Evolutionary conservation across 2,113 vertebrate genomes (phyloP).

Genomic region (Actinemys pallida): DNA sequence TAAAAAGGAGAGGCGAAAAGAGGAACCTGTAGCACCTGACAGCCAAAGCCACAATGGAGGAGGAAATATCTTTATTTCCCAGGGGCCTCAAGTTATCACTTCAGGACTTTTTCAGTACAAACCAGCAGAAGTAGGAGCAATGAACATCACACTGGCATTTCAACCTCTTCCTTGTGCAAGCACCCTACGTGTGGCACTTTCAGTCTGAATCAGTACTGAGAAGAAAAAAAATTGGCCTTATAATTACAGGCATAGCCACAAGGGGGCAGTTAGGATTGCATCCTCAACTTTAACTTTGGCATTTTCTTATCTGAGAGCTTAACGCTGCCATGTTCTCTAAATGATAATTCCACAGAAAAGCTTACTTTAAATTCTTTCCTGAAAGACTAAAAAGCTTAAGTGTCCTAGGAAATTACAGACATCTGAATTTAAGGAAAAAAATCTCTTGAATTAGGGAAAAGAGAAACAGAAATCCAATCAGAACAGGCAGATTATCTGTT

Average conservation of each 20-base stretch:
- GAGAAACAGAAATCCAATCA: background rate
- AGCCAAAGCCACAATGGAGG: background rate
- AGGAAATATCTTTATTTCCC: background rate
- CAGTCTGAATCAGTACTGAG: rapidly evolving
- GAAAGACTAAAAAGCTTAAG: background rate
- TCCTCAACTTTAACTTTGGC: background rate
- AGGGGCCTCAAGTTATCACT: background rate
- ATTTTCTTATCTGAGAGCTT: background rate
- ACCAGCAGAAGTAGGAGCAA: background rate
- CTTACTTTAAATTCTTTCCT: background rate
- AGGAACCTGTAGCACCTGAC: too few species aligned
- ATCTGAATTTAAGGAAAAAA: background rate
- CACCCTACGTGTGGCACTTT: rapidly evolving
- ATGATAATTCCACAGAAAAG: background rate
- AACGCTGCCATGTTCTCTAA: background rate
- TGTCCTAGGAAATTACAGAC: background rate
- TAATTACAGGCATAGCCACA: background rate
- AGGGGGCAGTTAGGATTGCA: background rate
- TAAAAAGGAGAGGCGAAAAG: background rate
- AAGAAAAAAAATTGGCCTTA: background rate
- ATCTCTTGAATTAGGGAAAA: background rate
- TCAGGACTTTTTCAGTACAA: background rate
- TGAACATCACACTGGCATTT: background rate
- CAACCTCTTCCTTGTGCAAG: background rate
- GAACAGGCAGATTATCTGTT: background rate